Evolutionary conservation across 2,888 invertebrate species (phyloP), one percentile per base, ranked within the genome.

Genomic region (Timema cristinae): DNA sequence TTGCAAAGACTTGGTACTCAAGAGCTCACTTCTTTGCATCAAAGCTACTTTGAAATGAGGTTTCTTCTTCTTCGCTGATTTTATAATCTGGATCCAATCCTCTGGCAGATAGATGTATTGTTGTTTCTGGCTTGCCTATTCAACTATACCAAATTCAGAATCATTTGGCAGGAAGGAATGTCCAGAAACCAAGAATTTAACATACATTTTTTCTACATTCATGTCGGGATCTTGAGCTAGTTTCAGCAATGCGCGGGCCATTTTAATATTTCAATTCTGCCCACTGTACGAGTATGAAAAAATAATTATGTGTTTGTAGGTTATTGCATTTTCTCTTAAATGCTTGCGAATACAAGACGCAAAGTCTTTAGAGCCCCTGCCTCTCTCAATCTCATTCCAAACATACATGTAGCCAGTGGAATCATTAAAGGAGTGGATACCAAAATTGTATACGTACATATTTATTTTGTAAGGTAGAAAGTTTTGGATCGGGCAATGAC

Each of bases 161-260:
- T 63, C 63, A 63, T 63, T 63, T 2, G 7, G 63, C 11, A 63
- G 63, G 48, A 32, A 63, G n/a, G 15, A 63, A 63, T 63, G 15
- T 47, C 63, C 63, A 32, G 63, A n/a, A 48, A 63, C 63, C 63
- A 63, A 47, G 16, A 63, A 63, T 6, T 2, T 63, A 48, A 47
- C 47, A 63, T 63, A 32, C 2, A 63, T 63, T n/a, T n/a, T n/a
- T n/a, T n/a, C n/a, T n/a, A n/a, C n/a, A n/a, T n/a, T n/a, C n/a
- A n/a, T n/a, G n/a, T n/a, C n/a, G n/a, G n/a, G n/a, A n/a, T n/a
- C n/a, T n/a, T n/a, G n/a, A n/a, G n/a, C n/a, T n/a, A n/a, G n/a
- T n/a, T n/a, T n/a, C n/a, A n/a, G n/a, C n/a, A n/a, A n/a, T n/a
- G 32, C 10, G 6, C n/a, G 59, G 16, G 59, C 7, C 32, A 63